These are phyloP conservation scores for Anodontia alba DNA, from an alignment of 2,888 invertebrate genomes.

Conservation along the genomic window DNA sequence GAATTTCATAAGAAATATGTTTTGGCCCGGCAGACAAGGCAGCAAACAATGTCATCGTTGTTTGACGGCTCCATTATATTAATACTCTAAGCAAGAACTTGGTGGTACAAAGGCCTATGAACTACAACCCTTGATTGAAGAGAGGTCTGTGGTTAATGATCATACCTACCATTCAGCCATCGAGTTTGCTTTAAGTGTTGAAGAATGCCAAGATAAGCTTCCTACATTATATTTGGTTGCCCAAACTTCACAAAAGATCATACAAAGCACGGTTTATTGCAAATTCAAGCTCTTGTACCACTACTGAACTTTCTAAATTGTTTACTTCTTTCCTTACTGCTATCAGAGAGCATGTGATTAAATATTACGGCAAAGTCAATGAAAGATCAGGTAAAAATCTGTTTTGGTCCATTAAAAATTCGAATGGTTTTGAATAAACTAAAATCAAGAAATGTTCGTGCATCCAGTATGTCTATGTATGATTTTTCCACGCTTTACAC, in stretches of 20 bases:
- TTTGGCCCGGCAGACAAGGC: constrained; percentile 7
- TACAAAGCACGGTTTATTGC: constrained; percentile 2
- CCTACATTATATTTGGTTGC: constrained; percentile 9
- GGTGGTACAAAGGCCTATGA: not conserved
- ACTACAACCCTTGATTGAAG: not conserved
- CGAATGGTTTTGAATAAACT: not conserved
- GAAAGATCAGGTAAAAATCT: not conserved
- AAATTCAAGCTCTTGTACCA: not conserved
- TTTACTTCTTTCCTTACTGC: not conserved
- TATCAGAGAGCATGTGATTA: not conserved
- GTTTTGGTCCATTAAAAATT: constrained; percentile 10
- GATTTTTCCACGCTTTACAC: not conserved
- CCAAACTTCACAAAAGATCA: not conserved
- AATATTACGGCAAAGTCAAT: not conserved
- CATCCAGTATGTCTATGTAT: not conserved
- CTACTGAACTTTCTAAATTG: constrained; percentile 6
- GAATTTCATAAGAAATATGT: constrained; percentile 9
- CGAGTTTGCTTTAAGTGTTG: not conserved
- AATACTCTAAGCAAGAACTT: not conserved
- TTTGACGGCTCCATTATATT: not conserved
- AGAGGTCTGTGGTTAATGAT: not conserved
- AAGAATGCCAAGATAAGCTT: not conserved
- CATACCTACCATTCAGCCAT: not conserved
- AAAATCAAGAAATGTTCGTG: not conserved
- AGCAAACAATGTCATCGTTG: not conserved